Evolutionary conservation across 2,113 vertebrate species (phyloP), one percentile per base, ranked within the genome.

Genomic region (Tetrao urogallus): DNA sequence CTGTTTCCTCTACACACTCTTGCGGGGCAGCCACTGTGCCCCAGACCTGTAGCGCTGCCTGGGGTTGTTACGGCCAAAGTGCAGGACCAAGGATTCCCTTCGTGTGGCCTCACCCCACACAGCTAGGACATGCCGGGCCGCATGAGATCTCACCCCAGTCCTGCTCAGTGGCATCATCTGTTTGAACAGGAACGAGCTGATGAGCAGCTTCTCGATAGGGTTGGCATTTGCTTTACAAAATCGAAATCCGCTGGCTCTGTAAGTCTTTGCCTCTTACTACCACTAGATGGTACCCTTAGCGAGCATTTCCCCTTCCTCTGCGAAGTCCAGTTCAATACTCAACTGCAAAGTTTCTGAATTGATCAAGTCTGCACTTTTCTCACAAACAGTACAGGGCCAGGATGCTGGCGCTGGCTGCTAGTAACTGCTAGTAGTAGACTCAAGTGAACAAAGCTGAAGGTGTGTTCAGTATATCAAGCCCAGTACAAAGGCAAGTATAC

Each of bases 201-300:
- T 1, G 28, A 11, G 12, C n/a, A 30, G 47, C 42, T 40, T 0
- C 0, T 40, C 0, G 2, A 9, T 1, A 30, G 48, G 30, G 40
- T 0, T 3, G n/a, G 16, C 2, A 57, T 36, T 84, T 22, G 43
- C 25, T 56, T 20, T 34, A 5, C 19, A 2, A 3, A 10, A 12
- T 17, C 50, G 5, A 5, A 19, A 17, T 13, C 13, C 20, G 38
- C 66, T 6, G 70, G 58, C 24, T 72, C 22, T 30, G 8, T 4
- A 4, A 25, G 48, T 40, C 78, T 54, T 45, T 83, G 72, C 75
- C 69, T 83, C 79, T 63, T 2, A 1, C 60, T 21, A 28, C 93
- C 90, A 91, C 88, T 42, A 91, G 94, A 89, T 89, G 93, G 92
- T 76, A 80, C 28, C 85, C 87, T 38, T 9, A 61, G 63, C 13